Evolutionary conservation across 2,113 vertebrate genomes (phyloP), one percentile per base, ranked within the genome.

Genomic region (Falco punctatus): DNA sequence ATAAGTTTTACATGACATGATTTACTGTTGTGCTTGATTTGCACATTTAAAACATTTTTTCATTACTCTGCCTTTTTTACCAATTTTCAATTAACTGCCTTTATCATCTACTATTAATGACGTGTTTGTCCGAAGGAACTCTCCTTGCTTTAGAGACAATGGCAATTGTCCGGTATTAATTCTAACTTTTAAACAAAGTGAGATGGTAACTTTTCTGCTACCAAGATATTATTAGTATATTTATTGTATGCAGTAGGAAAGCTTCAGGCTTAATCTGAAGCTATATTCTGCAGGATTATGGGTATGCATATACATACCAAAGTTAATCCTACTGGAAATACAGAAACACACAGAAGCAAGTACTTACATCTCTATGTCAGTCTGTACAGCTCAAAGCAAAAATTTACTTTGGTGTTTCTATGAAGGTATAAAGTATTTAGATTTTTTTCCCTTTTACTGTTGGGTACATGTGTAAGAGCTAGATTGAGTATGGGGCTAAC

Each of bases 381-480:
- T 24, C 40, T 57, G 23, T 49, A 35, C 2, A 44, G 30, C 35
- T 88, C 12, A 38, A 80, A 94, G 44, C 27, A 30, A 75, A 85
- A 67, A 48, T 1, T 54, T 46, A 11, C 0, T 0, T 1, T 49
- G 59, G 10, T 59, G 52, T 55, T 88, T 91, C 42, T 32, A 35
- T 51, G n/a, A 57, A 75, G 22, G 14, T 86, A 21, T 24, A 35
- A 79, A 28, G 7, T 42, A 26, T 69, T 73, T 35, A 62, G 17
- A 16, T 30, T 46, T 74, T 23, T 70, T 58, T 19, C 23, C 4
- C 3, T 70, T 32, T 81, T 54, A 49, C 18, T 32, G 5, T n/a
- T 46, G 33, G 5, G 15, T 72, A 15, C 6, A 13, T 26, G 14
- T 49, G 10, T 52, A 54, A 78, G 30, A 54, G 2, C n/a, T 93